These are phyloP conservation scores for Vulpes ferrilata DNA, from an alignment of 2,113 vertebrate genomes.

Conservation along the genomic window DNA sequence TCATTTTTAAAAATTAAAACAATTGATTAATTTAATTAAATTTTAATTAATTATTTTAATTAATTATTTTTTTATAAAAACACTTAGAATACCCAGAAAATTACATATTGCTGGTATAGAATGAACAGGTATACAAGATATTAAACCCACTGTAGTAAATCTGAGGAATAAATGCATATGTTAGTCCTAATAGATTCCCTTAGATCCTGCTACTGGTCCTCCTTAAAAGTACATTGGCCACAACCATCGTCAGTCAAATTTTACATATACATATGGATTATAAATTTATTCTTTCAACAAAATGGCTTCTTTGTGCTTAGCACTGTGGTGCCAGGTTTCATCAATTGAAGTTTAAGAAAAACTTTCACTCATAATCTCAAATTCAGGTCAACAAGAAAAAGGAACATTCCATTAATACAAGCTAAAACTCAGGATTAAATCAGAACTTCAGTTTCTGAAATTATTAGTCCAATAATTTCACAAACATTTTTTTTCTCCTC, in stretches of 20 bases:
- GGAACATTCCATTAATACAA: background rate
- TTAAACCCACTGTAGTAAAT: background rate
- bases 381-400: background rate
- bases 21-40: too few relatives aligned
- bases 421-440: background rate
- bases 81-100: background rate
- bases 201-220: background rate
- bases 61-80: background rate
- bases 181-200: background rate
- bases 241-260: background rate
- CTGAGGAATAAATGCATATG: background rate
- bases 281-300: background rate
- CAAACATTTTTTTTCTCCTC: background rate
- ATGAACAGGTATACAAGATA: background rate
- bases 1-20: background rate
- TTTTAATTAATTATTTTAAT: background rate
- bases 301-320: background rate
- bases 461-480: background rate
- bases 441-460: background rate
- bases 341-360: constrained; percentile 22
- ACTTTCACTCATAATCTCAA: background rate
- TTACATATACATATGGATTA: background rate
- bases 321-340: background rate
- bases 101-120: background rate
- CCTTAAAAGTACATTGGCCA: background rate